Evolutionary conservation across 2,888 invertebrate genomes (phyloP), one percentile per base, ranked within the genome.

Genomic region (Sarcophaga caerulescens): DNA sequence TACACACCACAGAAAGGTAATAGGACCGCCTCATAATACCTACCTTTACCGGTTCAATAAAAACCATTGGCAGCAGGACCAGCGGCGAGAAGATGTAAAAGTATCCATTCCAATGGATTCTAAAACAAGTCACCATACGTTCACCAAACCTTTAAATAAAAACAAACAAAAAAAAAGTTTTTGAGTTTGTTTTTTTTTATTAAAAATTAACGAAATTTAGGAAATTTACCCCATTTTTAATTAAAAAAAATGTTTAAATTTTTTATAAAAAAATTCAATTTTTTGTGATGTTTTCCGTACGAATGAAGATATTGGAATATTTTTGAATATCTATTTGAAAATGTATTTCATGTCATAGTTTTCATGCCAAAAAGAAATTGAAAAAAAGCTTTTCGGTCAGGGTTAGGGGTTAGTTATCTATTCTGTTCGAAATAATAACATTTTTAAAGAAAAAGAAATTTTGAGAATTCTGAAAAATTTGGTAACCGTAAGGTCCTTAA

Each of bases 61-160:
- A 82, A 12, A 80, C 4, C 52, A 85, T 17, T 0, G 85, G 82
- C 19, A 85, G n/a, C 14, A 85, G 23, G 0, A 44, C 1, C 5
- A 85, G 10, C 0, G 79, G 75, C 0, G 71, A 57, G 5, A 76
- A 1, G 0, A 85, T 4, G 21, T 68, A 79, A 47, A 82, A 85
- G 8, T 65, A 71, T 5, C 82, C 85, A 71, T 80, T 82, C 79
- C 82, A 82, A 80, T 85, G 85, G 17, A 85, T 45, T 10, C 62
- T 59, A 4, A 19, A 70, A 63, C 85, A 85, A 14, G 44, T 82
- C 3, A 12, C 19, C 2, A 76, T 12, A 4, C 85, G 82, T 21
- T 45, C 44, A 1, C 12, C 63, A 23, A 75, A 57, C 10, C 78
- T 82, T 1, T 63, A 65, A 19, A 12, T n/a, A 23, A 57, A 14